A percentile compares a stretch with the other conserved stretches of the same genome.
Conservation (phyloP, 2,888 invertebrate genomes). For the Rhagium mordax region DNA sequence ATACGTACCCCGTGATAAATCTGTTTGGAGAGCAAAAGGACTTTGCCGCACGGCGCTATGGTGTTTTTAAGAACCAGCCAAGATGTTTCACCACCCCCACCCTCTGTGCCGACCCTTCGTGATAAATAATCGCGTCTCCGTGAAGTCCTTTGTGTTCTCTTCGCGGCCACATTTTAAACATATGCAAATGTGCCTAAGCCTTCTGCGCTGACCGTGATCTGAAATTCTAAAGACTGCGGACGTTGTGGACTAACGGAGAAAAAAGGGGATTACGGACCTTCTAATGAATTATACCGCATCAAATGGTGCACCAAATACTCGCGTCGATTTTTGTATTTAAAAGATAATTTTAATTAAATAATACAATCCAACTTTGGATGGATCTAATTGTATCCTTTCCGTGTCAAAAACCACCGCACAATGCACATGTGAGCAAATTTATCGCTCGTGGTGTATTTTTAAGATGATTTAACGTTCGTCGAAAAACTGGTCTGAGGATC, state of each 20-base stretch:
- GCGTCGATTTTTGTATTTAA: not conserved
- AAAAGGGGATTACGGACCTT: slow-evolving; percentile 47
- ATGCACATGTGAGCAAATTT: too few relatives aligned
- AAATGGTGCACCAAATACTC: not conserved
- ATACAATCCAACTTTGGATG: too few relatives aligned
- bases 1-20: slow-evolving; percentile 26
- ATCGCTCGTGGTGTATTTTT: not conserved
- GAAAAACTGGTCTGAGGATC: slow-evolving; percentile 6
- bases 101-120: slow-evolving; percentile 53
- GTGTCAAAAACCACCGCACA: too few relatives aligned
- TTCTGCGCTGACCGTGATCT: slow-evolving; percentile 68
- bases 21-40: slow-evolving; percentile 35
- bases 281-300: slow-evolving; percentile 24
- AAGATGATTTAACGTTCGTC: not conserved
- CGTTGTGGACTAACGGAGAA: slow-evolving; percentile 52
- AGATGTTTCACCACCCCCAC: slow-evolving; percentile 63
- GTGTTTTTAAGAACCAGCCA: slow-evolving; percentile 60
- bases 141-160: slow-evolving; percentile 68
- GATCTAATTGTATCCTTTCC: too few relatives aligned
- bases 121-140: slow-evolving; percentile 70
- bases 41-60: slow-evolving; percentile 49
- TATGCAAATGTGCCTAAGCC: slow-evolving; percentile 69
- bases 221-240: slow-evolving; percentile 65
- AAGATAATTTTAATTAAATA: too few relatives aligned
- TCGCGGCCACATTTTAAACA: slow-evolving; percentile 70